Evolutionary conservation across 2,113 vertebrate species (phyloP).

Genomic region (Octodon degus): DNA sequence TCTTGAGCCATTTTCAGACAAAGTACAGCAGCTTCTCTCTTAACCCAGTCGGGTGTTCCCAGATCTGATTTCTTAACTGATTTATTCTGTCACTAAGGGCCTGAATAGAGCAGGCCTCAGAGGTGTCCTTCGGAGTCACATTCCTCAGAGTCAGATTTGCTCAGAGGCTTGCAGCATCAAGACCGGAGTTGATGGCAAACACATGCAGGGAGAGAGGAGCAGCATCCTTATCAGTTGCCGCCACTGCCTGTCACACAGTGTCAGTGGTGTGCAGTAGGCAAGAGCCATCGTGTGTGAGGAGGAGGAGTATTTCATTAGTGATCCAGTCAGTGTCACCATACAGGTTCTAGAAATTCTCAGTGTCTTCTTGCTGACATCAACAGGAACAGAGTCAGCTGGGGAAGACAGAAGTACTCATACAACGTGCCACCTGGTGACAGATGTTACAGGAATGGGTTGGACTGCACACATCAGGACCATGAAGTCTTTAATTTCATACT

Average conservation of each 20-base stretch:
- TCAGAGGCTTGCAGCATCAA: not conserved
- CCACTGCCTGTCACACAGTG: not conserved
- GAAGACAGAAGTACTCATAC: not conserved
- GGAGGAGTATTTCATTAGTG: not conserved
- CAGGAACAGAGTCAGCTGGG: not conserved
- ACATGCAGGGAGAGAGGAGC: not conserved
- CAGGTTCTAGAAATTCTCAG: not conserved
- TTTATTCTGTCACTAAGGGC: conserved; percentile 16
- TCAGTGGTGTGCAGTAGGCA: not conserved
- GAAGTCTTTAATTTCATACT: not conserved
- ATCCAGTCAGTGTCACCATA: too few relatives aligned
- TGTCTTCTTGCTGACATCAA: conserved; percentile 8
- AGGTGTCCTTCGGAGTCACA: not conserved
- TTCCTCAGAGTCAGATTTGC: conserved; percentile 8
- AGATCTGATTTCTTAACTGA: conserved; percentile 15
- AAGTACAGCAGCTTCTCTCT: not conserved
- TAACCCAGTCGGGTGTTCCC: conserved; percentile 4
- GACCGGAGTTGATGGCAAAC: not conserved
- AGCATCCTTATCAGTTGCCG: not conserved
- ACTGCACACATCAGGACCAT: not conserved
- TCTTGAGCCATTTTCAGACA: conserved; percentile 43
- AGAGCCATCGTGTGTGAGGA: not conserved
- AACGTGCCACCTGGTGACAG: too few relatives aligned
- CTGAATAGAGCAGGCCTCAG: conserved; percentile 39
- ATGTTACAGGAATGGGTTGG: not conserved